Conservation (phyloP, 1,140 invertebrate species). For the Drosophila repletoides region DNA sequence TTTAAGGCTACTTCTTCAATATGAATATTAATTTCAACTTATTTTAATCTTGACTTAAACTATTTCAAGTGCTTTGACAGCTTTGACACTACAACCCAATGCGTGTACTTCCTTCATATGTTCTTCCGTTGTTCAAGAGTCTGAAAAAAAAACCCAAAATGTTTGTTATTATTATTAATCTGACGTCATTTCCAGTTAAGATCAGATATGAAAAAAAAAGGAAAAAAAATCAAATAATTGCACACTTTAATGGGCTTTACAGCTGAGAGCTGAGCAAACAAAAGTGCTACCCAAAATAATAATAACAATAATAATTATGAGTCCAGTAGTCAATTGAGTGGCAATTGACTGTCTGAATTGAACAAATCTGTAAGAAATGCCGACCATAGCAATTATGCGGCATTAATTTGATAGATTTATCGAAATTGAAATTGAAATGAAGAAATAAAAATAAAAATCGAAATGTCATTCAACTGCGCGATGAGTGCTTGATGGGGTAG, state of each 20-base stretch:
- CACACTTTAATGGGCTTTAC: constrained; percentile 66
- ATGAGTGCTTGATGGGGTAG: constrained; percentile 8
- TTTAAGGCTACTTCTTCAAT: neutral
- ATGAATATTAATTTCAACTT: neutral
- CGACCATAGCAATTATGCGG: constrained; percentile 41
- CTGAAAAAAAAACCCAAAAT: neutral
- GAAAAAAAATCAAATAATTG: constrained; percentile 56
- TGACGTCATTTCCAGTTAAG: constrained; percentile 27
- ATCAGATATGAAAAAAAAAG: constrained; percentile 6
- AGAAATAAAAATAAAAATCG: constrained; percentile 3
- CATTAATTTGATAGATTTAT: constrained; percentile 19
- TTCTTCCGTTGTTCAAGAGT: neutral
- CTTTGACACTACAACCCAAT: neutral
- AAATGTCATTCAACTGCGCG: constrained; percentile 67
- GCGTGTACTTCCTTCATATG: constrained; percentile 11
- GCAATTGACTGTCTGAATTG: constrained; percentile 17
- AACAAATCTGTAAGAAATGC: constrained; percentile 6
- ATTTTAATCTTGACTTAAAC: neutral
- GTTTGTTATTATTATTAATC: constrained; percentile 5
- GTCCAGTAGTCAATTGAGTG: constrained; percentile 11
- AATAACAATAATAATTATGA: too few relatives aligned
- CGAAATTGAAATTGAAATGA: neutral
- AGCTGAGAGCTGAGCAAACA: constrained; percentile 44
- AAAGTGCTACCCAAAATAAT: constrained; percentile 23
- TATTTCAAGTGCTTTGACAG: constrained; percentile 4